Percentiles rank a stretch among this genome's conserved stretches.
These are phyloP conservation scores for Pseudomyrmex concolor DNA, from an alignment of 1,140 invertebrate species.

Conservation along the genomic window DNA sequence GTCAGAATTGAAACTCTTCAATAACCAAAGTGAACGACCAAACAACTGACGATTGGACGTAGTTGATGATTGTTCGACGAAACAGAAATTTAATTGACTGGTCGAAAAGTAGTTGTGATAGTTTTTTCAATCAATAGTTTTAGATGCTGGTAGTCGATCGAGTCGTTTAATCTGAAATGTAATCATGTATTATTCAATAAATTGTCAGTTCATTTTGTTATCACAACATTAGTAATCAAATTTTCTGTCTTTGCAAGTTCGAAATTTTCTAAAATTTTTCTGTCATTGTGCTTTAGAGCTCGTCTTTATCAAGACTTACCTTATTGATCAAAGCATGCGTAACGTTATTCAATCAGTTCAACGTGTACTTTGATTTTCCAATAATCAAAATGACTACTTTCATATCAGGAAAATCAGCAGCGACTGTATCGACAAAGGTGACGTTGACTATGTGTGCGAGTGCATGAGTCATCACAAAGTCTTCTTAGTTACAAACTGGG, in stretches of 20 bases:
- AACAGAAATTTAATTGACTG: background rate
- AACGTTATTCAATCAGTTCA: constrained; percentile 23
- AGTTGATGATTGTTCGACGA: too few species aligned
- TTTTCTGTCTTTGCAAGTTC: too few species aligned
- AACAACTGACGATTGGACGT: background rate
- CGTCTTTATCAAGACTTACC: background rate
- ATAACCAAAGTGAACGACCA: too few species aligned
- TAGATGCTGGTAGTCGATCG: too few species aligned
- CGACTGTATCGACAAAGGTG: constrained; percentile 48
- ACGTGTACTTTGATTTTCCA: constrained; percentile 37
- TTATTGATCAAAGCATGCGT: background rate
- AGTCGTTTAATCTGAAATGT: too few species aligned
- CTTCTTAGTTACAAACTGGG: constrained; percentile 44
- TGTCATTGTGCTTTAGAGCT: background rate
- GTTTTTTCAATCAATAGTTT: too few species aligned
- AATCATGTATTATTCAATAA: too few species aligned
- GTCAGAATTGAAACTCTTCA: background rate
- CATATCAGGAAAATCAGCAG: constrained; percentile 58
- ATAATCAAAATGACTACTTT: constrained; percentile 46
- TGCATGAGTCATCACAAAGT: constrained; percentile 55
- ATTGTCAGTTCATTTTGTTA: too few species aligned
- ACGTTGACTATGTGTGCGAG: constrained; percentile 43
- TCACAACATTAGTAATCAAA: too few species aligned
- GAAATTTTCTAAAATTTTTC: too few species aligned
- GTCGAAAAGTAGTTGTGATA: too few species aligned